Evolutionary conservation across 1,140 invertebrate species (phyloP).

Genomic region (Parasteatoda tepidariorum): DNA sequence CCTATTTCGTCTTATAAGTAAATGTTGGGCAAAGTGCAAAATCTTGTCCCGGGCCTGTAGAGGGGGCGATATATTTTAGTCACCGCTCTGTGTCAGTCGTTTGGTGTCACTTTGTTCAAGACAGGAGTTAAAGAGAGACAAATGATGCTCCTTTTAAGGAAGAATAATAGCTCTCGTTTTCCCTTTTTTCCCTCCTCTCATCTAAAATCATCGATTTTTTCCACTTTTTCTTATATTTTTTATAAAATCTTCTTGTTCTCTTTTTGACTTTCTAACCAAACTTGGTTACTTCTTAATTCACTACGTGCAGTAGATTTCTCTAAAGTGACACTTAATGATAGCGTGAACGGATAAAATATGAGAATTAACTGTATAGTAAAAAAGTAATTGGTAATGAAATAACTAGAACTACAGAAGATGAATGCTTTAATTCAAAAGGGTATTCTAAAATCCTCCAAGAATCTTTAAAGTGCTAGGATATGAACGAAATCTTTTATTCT

Average conservation of each 20-base stretch:
- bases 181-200: background rate
- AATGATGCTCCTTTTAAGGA: constrained; percentile 54
- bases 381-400: too few species aligned
- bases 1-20: constrained; percentile 45
- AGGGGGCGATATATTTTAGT: constrained; percentile 60
- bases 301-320: too few species aligned
- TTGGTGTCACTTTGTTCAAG: constrained; percentile 58
- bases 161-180: constrained; percentile 31
- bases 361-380: too few species aligned
- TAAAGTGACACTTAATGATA: too few species aligned
- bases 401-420: too few species aligned
- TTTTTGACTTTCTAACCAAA: background rate
- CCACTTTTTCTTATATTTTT: background rate
- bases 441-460: too few species aligned
- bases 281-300: too few species aligned
- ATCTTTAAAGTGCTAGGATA: too few species aligned
- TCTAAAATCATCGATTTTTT: background rate
- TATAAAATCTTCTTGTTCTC: background rate
- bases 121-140: constrained; percentile 60
- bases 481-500: too few species aligned
- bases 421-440: too few species aligned
- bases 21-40: constrained; percentile 60
- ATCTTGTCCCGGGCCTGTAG: constrained; percentile 56
- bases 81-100: constrained; percentile 54
- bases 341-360: too few species aligned